Percentiles rank a stretch among this genome's conserved stretches.
These are phyloP conservation scores for Raja brachyura DNA, from an alignment of 2,113 vertebrate genomes.

Conservation along the genomic window DNA sequence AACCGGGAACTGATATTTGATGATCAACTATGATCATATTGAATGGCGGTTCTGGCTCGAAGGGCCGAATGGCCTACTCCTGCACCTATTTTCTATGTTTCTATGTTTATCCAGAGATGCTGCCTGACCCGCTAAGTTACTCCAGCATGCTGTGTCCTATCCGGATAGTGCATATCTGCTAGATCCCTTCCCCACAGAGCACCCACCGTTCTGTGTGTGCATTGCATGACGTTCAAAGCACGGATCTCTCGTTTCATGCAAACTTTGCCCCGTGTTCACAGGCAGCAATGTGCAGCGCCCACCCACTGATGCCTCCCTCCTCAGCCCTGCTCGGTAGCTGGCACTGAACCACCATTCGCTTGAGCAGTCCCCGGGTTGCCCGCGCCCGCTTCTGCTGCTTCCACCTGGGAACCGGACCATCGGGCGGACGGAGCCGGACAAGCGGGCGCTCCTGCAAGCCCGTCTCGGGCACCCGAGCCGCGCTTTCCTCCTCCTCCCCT, in stretches of 20 bases:
- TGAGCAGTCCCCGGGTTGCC: conserved; percentile 35
- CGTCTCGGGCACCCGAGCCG: background rate
- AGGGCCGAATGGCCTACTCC: too few relatives aligned
- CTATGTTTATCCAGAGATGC: too few relatives aligned
- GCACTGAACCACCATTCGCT: conserved; percentile 41
- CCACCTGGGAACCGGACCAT: conserved; percentile 48
- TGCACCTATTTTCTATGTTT: too few relatives aligned
- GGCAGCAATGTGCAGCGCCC: conserved; percentile 49
- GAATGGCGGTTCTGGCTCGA: too few relatives aligned
- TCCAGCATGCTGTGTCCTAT: too few relatives aligned
- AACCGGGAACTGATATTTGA: too few relatives aligned
- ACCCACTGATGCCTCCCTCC: conserved; percentile 54
- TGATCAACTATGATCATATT: too few relatives aligned
- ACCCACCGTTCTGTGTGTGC: background rate
- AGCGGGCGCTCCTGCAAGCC: background rate
- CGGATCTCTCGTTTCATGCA: background rate
- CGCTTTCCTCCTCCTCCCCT: too few relatives aligned
- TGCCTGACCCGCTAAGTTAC: too few relatives aligned
- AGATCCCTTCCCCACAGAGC: background rate
- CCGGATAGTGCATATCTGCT: background rate
- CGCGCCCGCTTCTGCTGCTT: conserved; percentile 32
- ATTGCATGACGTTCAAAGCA: background rate
- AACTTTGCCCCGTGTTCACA: background rate
- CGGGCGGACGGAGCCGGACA: conserved; percentile 26
- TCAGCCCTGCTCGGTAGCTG: conserved; percentile 36